A percentile compares a stretch with the other conserved stretches of the same genome.
phyloP scores from a whole-genome alignment of 1,140 invertebrate genomes.

The Drosophila ohnishii region DNA sequence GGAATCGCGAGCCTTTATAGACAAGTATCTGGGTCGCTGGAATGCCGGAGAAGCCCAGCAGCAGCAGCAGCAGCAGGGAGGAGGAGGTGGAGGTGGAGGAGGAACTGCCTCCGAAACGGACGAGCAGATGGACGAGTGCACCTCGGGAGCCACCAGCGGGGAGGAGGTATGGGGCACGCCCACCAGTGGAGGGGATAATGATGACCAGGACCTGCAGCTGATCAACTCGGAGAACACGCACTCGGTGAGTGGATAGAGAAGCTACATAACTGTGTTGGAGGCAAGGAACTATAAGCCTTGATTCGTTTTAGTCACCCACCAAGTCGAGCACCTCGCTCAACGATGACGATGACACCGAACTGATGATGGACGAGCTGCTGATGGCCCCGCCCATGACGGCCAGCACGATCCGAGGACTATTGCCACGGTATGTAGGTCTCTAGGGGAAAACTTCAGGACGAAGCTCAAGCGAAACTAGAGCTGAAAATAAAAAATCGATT shows the following conservation, averaged over 20 bases:
- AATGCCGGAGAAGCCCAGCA: slow-evolving; percentile 66
- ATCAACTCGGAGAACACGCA: slow-evolving; percentile 87
- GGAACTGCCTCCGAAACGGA: slow-evolving; percentile 83
- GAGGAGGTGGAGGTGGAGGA: background rate
- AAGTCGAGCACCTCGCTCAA: slow-evolving; percentile 87
- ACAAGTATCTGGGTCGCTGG: slow-evolving; percentile 82
- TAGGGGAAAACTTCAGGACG: too few relatives aligned
- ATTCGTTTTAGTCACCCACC: slow-evolving; percentile 83
- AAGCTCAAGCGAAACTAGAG: background rate
- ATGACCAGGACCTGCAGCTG: slow-evolving; percentile 87
- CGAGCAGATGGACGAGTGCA: slow-evolving; percentile 86
- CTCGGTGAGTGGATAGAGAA: slow-evolving; percentile 84
- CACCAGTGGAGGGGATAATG: slow-evolving; percentile 91
- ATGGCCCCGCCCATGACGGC: slow-evolving; percentile 88
- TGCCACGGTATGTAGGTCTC: slow-evolving; percentile 84
- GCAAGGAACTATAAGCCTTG: too few relatives aligned
- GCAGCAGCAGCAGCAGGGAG: slow-evolving; percentile 29
- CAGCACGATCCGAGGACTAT: slow-evolving; percentile 86
- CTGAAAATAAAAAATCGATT: too few relatives aligned
- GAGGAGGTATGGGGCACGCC: slow-evolving; percentile 94
- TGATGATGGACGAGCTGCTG: slow-evolving; percentile 89
- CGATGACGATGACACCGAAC: slow-evolving; percentile 87
- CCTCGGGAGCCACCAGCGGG: slow-evolving; percentile 90
- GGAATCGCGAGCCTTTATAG: slow-evolving; percentile 84
- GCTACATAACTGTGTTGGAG: too few relatives aligned